Percentiles rank a stretch among this genome's conserved stretches.
Conservation (phyloP, 1,140 invertebrate genomes). For the Drosophila pallidifrons region DNA sequence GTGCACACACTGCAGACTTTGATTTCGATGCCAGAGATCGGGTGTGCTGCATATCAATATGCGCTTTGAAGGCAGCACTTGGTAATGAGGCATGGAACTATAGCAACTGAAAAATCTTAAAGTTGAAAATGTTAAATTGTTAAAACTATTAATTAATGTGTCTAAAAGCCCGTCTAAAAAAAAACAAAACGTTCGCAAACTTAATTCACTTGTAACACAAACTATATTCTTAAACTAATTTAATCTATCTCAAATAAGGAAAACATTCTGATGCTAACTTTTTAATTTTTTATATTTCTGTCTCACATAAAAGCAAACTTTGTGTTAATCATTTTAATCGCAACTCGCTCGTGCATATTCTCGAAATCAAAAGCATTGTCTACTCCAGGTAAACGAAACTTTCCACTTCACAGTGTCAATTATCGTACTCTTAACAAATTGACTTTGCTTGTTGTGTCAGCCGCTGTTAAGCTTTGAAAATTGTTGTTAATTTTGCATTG, state of each 20-base stretch:
- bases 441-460: slow-evolving; percentile 74
- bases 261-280: too few species aligned
- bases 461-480: slow-evolving; percentile 68
- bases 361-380: background rate
- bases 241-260: too few species aligned
- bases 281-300: too few species aligned
- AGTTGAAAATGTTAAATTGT: background rate
- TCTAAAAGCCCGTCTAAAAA: too few species aligned
- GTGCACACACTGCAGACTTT: slow-evolving; percentile 54
- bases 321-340: slow-evolving; percentile 1
- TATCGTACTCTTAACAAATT: slow-evolving; percentile 62
- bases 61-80: background rate
- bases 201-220: too few species aligned
- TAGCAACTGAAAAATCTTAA: background rate
- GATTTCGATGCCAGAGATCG: slow-evolving; percentile 47
- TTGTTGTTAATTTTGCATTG: slow-evolving; percentile 75
- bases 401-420: slow-evolving; percentile 30
- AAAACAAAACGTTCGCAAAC: too few species aligned
- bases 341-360: background rate
- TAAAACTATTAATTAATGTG: too few species aligned
- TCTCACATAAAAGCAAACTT: background rate
- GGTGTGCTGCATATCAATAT: slow-evolving; percentile 21
- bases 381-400: slow-evolving; percentile 28
- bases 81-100: background rate
- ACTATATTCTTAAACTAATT: too few species aligned